Conservation (phyloP, 2,888 invertebrate genomes). For the Zonitis immaculata region DNA sequence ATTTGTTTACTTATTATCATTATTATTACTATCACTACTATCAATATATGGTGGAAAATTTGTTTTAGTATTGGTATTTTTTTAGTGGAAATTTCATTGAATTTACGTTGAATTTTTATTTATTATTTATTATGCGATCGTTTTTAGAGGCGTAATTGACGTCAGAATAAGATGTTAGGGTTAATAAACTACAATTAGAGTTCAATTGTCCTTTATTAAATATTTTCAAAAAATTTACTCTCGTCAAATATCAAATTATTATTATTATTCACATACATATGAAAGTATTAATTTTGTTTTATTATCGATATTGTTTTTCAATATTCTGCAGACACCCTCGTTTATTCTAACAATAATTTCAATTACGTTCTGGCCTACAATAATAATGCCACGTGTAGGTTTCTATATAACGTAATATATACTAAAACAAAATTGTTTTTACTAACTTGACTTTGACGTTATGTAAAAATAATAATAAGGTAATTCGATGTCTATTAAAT, state of each 20-base stretch:
- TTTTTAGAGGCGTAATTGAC: background rate
- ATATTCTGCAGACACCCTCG: background rate
- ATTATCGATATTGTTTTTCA: background rate
- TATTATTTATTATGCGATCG: background rate
- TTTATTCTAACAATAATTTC: background rate
- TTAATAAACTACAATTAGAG: constrained; percentile 1
- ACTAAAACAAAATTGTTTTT: constrained; percentile 2
- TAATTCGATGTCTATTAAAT: too few species aligned
- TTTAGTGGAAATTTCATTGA: background rate
- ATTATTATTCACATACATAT: too few species aligned
- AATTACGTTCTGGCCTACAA: background rate
- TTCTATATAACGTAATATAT: background rate
- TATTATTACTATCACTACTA: too few species aligned
- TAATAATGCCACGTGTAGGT: background rate
- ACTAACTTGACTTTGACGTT: too few species aligned
- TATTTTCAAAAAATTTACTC: background rate
- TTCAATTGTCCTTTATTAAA: background rate
- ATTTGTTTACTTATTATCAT: too few species aligned
- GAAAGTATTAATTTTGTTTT: background rate
- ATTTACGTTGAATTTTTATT: background rate
- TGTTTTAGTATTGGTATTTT: background rate
- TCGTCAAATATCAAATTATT: too few species aligned
- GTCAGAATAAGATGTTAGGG: background rate
- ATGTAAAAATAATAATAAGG: too few species aligned
- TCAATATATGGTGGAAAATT: too few species aligned